Evolutionary conservation across 2,797 vertebrate genomes (phyloP), one percentile per base, ranked within the genome.

Genomic region (Rachycentron canadum): DNA sequence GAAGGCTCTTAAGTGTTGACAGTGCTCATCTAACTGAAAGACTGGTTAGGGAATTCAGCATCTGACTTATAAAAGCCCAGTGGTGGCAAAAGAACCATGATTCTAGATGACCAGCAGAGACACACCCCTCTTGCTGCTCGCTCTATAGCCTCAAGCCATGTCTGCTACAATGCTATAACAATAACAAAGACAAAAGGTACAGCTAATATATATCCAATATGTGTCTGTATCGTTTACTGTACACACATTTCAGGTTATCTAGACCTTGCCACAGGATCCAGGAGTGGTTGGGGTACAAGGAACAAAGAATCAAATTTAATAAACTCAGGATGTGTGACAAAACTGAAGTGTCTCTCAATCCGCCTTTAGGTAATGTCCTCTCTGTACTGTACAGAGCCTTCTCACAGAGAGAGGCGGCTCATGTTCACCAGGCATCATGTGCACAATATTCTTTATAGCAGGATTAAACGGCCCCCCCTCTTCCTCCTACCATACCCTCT

Each of bases 1-100:
- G 82, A 76, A 64, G 43, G 68, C 67, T 67, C 50, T 63, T 66
- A 76, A 59, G 79, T 82, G 72, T 73, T 81, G 68, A 86, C 78
- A 68, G 77, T 4, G 28, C 32, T 60, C 28, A 14, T 74, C 56
- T 64, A 38, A 81, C 53, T 6, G 25, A 62, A 86, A 79, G 32
- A 68, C 59, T 47, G 56, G 21, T 68, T 62, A 41, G 62, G 64
- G 70, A 82, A 84, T 88, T 84, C 49, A 69, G 57, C 79, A 62
- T 64, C 8, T 50, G 25, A 61, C 59, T 82, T 70, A 79, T 75
- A 78, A 78, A 71, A 61, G 28, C 26, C 50, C 40, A 60, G 32
- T 13, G 3, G 60, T 47, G 11, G 25, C 26, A 41, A 84, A 80
- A 78, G 21, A 45, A 43, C 19, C 30, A 28, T 21, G 47, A 73